Conservation (phyloP, 2,888 invertebrate species). For the Schizotus pectinicornis region DNA sequence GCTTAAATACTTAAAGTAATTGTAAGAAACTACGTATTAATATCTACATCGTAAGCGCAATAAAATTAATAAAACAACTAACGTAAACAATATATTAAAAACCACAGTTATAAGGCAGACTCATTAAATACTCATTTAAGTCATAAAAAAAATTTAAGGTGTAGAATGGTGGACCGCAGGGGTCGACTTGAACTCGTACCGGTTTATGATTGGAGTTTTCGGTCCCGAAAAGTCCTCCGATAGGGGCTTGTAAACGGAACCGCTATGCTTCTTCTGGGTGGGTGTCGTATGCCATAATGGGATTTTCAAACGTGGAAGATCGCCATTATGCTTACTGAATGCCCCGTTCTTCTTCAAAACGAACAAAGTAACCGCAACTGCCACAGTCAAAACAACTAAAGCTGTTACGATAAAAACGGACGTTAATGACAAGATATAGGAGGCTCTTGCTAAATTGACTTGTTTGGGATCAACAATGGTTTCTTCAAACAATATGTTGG, state of each 20-base stretch:
- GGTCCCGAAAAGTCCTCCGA: conserved; percentile 77
- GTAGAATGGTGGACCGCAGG: conserved; percentile 43
- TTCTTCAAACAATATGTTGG: conserved; percentile 15
- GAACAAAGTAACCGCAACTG: conserved; percentile 50
- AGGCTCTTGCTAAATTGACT: conserved; percentile 42
- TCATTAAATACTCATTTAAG: conserved; percentile 4
- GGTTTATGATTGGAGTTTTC: conserved; percentile 66
- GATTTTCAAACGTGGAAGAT: conserved; percentile 53
- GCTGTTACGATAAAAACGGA: conserved; percentile 66
- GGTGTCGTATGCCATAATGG: conserved; percentile 49
- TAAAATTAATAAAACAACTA: conserved; percentile 19
- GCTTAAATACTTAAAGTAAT: not conserved
- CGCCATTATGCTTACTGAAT: conserved; percentile 48
- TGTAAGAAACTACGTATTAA: conserved; percentile 9
- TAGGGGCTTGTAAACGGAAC: conserved; percentile 78
- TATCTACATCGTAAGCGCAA: conserved; percentile 18
- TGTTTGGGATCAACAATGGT: conserved; percentile 31
- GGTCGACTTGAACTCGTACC: conserved; percentile 62
- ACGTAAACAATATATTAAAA: conserved; percentile 14
- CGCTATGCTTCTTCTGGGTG: conserved; percentile 72
- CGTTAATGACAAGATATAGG: conserved; percentile 53
- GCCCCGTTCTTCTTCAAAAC: conserved; percentile 49
- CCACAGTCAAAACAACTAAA: conserved; percentile 62
- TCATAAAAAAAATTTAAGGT: conserved; percentile 14
- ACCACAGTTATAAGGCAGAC: conserved; percentile 20